phyloP scores from a whole-genome alignment of 2,888 invertebrate species.

The Microplitis deprimator region DNA sequence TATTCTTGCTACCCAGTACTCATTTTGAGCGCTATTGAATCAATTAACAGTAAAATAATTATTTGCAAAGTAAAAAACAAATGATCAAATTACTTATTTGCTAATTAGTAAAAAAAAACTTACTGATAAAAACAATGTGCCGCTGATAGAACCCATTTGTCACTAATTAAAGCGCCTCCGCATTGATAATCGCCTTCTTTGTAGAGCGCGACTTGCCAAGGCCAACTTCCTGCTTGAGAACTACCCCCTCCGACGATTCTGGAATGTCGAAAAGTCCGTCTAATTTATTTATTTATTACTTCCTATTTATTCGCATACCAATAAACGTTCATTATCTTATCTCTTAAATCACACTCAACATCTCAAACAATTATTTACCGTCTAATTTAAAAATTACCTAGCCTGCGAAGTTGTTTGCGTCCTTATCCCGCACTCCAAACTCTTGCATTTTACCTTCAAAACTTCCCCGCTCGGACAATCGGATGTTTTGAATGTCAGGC shows the following conservation, averaged over 20 bases:
- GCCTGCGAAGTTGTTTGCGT: slow-evolving; percentile 78
- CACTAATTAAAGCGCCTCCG: slow-evolving; percentile 82
- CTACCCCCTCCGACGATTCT: slow-evolving; percentile 88
- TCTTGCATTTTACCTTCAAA: slow-evolving; percentile 79
- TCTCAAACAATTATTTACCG: slow-evolving; percentile 1
- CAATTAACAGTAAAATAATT: slow-evolving; percentile 12
- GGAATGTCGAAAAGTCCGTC: slow-evolving; percentile 65
- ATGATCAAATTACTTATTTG: slow-evolving; percentile 31
- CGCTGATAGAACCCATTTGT: slow-evolving; percentile 84
- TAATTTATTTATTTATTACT: background rate
- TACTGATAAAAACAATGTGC: slow-evolving; percentile 88
- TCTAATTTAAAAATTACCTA: slow-evolving; percentile 73
- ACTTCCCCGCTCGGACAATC: slow-evolving; percentile 77
- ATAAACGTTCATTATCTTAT: background rate
- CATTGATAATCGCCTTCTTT: slow-evolving; percentile 89
- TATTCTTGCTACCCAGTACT: slow-evolving; percentile 86
- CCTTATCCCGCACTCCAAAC: slow-evolving; percentile 81
- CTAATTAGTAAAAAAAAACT: slow-evolving; percentile 62
- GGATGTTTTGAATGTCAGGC: slow-evolving; percentile 79
- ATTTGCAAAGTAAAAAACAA: slow-evolving; percentile 13
- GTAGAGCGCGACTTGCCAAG: slow-evolving; percentile 89
- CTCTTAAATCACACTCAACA: background rate
- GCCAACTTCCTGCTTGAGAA: slow-evolving; percentile 84
- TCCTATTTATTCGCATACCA: slow-evolving; percentile 16
- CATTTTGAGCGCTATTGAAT: slow-evolving; percentile 77